phyloP scores from a whole-genome alignment of 1,140 invertebrate species.

The Danaus plexippus region DNA sequence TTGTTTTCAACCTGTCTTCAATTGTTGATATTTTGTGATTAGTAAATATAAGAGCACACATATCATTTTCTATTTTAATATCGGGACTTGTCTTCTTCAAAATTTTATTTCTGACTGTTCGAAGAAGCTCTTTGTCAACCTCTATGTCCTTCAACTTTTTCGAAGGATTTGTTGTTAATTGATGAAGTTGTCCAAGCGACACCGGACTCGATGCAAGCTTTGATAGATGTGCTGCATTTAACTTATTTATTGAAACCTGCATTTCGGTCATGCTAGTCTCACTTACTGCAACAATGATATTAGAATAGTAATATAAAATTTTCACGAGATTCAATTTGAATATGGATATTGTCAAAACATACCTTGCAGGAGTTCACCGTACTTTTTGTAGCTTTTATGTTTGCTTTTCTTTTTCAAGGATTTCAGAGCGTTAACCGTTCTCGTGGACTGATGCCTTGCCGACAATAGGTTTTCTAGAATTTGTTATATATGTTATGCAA shows the following conservation, averaged over 20 bases:
- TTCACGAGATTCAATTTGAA: slow-evolving; percentile 5
- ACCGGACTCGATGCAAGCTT: slow-evolving; percentile 73
- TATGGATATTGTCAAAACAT: slow-evolving; percentile 16
- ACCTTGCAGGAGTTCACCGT: slow-evolving; percentile 66
- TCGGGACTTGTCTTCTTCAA: slow-evolving; percentile 43
- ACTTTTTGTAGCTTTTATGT: slow-evolving; percentile 58
- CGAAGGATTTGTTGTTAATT: slow-evolving; percentile 59
- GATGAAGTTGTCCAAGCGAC: slow-evolving; percentile 73
- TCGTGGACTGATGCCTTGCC: slow-evolving; percentile 57
- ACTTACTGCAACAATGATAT: slow-evolving; percentile 71
- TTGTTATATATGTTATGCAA: slow-evolving; percentile 54
- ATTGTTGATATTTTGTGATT: slow-evolving; percentile 47
- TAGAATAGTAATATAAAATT: slow-evolving; percentile 9
- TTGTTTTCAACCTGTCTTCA: slow-evolving; percentile 54
- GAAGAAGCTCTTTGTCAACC: slow-evolving; percentile 63
- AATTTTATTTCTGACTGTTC: slow-evolving; percentile 56
- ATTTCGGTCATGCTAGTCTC: slow-evolving; percentile 73
- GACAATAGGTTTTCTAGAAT: slow-evolving; percentile 48
- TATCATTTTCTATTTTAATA: slow-evolving; percentile 56
- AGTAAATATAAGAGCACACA: slow-evolving; percentile 62
- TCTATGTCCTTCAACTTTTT: slow-evolving; percentile 43
- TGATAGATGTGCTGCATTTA: slow-evolving; percentile 76
- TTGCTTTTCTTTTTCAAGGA: slow-evolving; percentile 51
- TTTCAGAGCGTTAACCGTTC: slow-evolving; percentile 48
- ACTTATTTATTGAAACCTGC: slow-evolving; percentile 76